A percentile compares a stretch with the other conserved stretches of the same genome.
Conservation (phyloP, 2,113 vertebrate genomes). For the Polypterus senegalus region DNA sequence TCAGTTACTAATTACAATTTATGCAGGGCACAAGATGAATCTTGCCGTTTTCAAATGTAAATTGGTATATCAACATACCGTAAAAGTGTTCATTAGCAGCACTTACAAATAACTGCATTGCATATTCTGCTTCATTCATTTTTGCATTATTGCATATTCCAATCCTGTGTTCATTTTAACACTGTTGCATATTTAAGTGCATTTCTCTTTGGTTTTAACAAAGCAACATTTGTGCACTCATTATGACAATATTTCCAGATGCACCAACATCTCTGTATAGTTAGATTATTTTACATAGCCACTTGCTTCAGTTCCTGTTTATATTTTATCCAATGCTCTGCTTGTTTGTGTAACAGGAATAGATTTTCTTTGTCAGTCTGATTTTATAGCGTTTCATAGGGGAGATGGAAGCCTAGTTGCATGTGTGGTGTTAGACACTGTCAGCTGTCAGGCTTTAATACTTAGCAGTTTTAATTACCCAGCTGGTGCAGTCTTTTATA, state of each 20-base stretch:
- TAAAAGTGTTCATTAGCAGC: background rate
- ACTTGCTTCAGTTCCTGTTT: background rate
- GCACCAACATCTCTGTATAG: too few species aligned
- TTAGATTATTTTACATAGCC: too few species aligned
- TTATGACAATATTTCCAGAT: background rate
- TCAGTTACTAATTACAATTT: too few species aligned
- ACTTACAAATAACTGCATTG: constrained; percentile 2
- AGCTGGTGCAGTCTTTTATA: background rate
- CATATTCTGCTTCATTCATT: constrained; percentile 1
- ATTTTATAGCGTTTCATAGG: background rate
- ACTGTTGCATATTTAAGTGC: background rate
- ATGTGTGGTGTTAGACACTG: background rate
- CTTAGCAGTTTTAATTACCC: constrained; percentile 4
- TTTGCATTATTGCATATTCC: constrained; percentile 5
- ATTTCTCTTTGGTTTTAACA: background rate
- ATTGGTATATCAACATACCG: background rate
- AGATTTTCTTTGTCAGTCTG: background rate
- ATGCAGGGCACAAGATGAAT: background rate
- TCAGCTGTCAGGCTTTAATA: constrained; percentile 2
- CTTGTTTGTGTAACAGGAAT: background rate
- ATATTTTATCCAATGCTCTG: background rate
- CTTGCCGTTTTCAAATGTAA: background rate
- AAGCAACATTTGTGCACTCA: background rate
- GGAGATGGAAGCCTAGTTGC: background rate
- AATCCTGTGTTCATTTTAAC: background rate